Evolutionary conservation across 2,888 invertebrate species (phyloP), one percentile per base, ranked within the genome.

Genomic region (Pachymerium ferrugineum): DNA sequence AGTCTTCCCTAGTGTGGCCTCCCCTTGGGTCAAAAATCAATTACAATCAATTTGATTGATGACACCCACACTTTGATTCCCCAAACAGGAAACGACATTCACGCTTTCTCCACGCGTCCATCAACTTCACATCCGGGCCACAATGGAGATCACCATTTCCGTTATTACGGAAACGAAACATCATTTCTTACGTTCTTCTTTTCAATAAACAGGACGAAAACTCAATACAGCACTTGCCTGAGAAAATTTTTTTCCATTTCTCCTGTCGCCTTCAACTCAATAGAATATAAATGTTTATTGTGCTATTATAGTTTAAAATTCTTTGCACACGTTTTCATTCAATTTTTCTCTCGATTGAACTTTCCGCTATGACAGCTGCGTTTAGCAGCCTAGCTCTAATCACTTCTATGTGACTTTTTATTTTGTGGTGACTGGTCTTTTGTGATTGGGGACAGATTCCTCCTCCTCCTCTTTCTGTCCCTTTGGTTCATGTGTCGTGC

Each of bases 371-470:
- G 54, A 54, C 54, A 54, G 54, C 54, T 54, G 54, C 54, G 25
- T 47, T 22, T 47, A 4, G 1, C 16, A 14, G 47, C 22, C n/a
- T 16, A 16, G 3, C 3, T 38, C 38, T 12, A 14, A 16, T 38
- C 38, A 3, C 6, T 22, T 22, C 47, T 5, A 54, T 28, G 54
- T 54, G 54, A 28, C 54, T 54, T 54, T n/a, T 54, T 25, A 54
- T 54, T 54, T 54, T 22, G 22, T 54, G 54, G 54, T 12, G 54
- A 25, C 8, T 54, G 3, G 25, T 22, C 54, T 54, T 54, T 54
- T 54, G 54, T 54, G 54, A 25, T 54, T 54, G 25, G 54, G 54
- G 54, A n/a, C n/a, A 54, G 54, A 54, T 25, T 54, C 38, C 38
- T 38, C 38, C 38, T 38, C 38, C 38, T 38, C 38, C 12, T 3